Evolutionary conservation across 2,797 vertebrate species (phyloP).

Genomic region (Squalus acanthias): DNA sequence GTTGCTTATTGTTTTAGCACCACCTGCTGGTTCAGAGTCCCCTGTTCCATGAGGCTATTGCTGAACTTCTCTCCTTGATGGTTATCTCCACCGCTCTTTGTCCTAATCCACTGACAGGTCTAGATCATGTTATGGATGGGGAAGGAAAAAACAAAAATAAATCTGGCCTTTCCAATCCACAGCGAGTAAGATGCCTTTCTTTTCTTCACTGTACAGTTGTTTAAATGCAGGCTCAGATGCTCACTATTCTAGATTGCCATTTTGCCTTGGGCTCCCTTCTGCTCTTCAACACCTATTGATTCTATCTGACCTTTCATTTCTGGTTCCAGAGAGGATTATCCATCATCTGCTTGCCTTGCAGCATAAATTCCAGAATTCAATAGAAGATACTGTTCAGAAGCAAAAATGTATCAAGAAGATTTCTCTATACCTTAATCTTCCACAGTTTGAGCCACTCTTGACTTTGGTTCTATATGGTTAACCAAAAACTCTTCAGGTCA

Average conservation of each 20-base stretch:
- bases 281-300: conserved; percentile 24
- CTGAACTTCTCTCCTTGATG: neutral
- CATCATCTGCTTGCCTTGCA: conserved; percentile 18
- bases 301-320: conserved; percentile 22
- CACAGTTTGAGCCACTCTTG: neutral
- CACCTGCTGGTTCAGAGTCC: conserved; percentile 18
- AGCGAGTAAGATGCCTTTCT: neutral
- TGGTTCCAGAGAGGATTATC: conserved; percentile 25
- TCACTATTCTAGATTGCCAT: neutral
- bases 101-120: neutral
- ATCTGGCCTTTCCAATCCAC: neutral
- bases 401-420: neutral
- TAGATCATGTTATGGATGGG: neutral
- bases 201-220: neutral
- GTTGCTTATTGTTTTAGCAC: conserved; percentile 35
- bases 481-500: neutral
- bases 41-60: neutral
- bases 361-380: conserved; percentile 22
- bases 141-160: neutral
- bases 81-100: neutral
- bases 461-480: neutral
- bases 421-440: neutral
- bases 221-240: neutral
- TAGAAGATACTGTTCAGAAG: neutral
- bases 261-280: conserved; percentile 26